Evolutionary conservation across 2,888 invertebrate species (phyloP).

Genomic region (Eupithecia tripunctaria): DNA sequence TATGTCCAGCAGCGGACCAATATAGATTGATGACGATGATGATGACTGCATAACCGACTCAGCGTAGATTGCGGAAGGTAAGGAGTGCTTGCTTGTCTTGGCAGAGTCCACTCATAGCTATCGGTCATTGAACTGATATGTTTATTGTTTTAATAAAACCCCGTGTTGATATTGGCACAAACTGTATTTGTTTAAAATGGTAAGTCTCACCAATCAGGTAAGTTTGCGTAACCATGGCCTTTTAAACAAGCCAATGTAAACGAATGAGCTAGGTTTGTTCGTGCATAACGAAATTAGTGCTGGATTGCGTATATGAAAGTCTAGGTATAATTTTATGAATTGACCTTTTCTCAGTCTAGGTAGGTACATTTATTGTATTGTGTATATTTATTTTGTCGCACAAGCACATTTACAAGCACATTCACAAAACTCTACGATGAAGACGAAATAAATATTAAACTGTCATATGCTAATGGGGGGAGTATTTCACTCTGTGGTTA

Average conservation of each 20-base stretch:
- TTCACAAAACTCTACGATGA: no score
- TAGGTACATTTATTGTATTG: no score
- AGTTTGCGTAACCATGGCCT: constrained; percentile 66
- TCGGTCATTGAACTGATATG: constrained; percentile 74
- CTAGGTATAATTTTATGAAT: no score
- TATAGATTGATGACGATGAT: no score
- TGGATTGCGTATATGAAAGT: no score
- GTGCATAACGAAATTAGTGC: background rate
- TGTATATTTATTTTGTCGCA: no score
- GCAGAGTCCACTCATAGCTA: constrained; percentile 62
- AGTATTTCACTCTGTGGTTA: no score
- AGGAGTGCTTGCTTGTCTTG: constrained; percentile 80
- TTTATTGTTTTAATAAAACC: constrained; percentile 80
- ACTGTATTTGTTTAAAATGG: constrained; percentile 79
- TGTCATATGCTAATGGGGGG: no score
- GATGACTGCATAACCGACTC: constrained; percentile 47
- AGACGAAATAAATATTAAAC: no score
- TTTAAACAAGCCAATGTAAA: constrained; percentile 46
- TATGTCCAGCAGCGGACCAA: no score
- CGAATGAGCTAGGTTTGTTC: background rate
- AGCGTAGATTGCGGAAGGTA: constrained; percentile 64
- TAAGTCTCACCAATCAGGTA: constrained; percentile 73
- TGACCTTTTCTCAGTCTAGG: no score
- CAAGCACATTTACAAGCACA: no score
- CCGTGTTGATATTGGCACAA: constrained; percentile 80